These are phyloP conservation scores for Drosophila mulleri DNA, from an alignment of 2,888 invertebrate genomes.

Conservation along the genomic window DNA sequence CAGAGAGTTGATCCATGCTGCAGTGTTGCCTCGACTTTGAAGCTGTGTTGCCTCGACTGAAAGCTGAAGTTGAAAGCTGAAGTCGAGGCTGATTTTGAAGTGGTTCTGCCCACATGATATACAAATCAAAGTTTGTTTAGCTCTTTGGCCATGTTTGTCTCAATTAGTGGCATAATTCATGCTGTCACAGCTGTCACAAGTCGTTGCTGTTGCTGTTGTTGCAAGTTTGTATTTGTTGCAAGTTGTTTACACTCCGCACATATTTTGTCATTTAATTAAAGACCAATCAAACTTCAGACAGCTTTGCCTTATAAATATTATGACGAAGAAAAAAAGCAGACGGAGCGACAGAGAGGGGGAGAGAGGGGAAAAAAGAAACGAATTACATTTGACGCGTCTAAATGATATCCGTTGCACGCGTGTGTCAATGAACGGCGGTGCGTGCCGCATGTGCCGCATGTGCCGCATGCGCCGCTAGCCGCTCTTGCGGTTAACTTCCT, in stretches of 20 bases:
- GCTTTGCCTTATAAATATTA: constrained; percentile 25
- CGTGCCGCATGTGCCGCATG: constrained; percentile 14
- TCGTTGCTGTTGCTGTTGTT: constrained; percentile 10
- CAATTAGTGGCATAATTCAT: constrained; percentile 80
- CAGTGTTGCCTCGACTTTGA: constrained; percentile 55
- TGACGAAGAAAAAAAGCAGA: constrained; percentile 2
- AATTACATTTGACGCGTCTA: constrained; percentile 58
- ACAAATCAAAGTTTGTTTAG: constrained; percentile 62
- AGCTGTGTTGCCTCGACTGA: neutral
- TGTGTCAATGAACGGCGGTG: constrained; percentile 60
- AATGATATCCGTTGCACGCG: constrained; percentile 70
- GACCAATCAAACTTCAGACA: constrained; percentile 74
- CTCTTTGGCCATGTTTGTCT: constrained; percentile 67
- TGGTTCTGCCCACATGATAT: constrained; percentile 62
- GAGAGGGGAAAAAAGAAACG: neutral
- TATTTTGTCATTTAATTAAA: constrained; percentile 79
- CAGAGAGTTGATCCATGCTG: constrained; percentile 26
- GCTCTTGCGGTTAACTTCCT: constrained; percentile 73
- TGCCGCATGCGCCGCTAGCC: constrained; percentile 5
- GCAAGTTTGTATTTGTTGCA: constrained; percentile 31
- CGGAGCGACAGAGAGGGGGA: too few relatives aligned
- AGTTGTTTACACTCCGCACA: constrained; percentile 69
- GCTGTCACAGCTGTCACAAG: constrained; percentile 52
- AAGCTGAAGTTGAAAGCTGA: constrained; percentile 3
- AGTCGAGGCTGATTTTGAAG: constrained; percentile 35